phyloP scores from a whole-genome alignment of 2,888 invertebrate genomes.

The Empis livida region DNA sequence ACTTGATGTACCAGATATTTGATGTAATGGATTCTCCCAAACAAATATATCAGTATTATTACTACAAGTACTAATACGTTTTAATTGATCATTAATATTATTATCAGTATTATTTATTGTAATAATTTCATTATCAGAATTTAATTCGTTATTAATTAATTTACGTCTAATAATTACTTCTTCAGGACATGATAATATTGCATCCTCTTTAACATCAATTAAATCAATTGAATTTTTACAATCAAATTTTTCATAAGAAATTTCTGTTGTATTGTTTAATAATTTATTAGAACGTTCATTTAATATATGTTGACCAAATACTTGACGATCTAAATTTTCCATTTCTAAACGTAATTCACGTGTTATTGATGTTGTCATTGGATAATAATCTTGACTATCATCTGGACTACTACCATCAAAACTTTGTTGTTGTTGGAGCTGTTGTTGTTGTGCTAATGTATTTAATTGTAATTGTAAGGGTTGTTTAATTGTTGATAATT shows the following conservation, averaged over 20 bases:
- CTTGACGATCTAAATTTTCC: conserved; percentile 72
- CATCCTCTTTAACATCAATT: conserved; percentile 30
- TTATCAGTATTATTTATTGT: not conserved
- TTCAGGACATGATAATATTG: conserved; percentile 28
- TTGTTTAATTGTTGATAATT: conserved; percentile 14
- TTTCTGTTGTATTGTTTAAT: conserved; percentile 15
- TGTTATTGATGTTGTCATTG: conserved; percentile 78
- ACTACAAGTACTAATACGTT: conserved; percentile 20
- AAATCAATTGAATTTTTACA: conserved; percentile 21
- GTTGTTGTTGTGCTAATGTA: conserved; percentile 21
- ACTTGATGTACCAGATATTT: conserved; percentile 34
- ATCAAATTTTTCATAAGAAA: conserved; percentile 31
- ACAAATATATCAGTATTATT: conserved; percentile 56
- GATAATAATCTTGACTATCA: conserved; percentile 71
- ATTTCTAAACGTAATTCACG: conserved; percentile 68
- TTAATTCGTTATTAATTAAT: conserved; percentile 19
- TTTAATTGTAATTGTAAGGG: conserved; percentile 14
- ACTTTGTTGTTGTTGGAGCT: conserved; percentile 14
- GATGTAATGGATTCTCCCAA: conserved; percentile 67
- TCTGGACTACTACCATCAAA: conserved; percentile 53
- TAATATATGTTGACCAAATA: conserved; percentile 46
- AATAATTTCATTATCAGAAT: conserved; percentile 1
- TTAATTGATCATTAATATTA: conserved; percentile 22
- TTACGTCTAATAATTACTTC: conserved; percentile 23
- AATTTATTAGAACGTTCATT: conserved; percentile 12